These are phyloP conservation scores for Seriola quinqueradiata DNA, from an alignment of 2,113 vertebrate species.

Conservation along the genomic window DNA sequence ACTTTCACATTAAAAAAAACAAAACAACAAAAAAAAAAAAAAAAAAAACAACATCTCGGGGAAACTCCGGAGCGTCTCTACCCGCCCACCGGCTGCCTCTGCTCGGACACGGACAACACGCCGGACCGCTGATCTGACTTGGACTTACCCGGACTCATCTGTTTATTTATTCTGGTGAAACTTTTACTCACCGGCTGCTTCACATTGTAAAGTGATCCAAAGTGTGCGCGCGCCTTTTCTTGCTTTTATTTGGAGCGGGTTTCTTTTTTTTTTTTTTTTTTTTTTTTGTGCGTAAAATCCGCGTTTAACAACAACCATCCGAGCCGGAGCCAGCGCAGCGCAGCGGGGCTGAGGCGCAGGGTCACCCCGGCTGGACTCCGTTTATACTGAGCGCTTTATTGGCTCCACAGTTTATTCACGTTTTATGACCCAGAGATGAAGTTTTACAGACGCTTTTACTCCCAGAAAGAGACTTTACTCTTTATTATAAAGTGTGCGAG, in stretches of 20 bases:
- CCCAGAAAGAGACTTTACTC: no score
- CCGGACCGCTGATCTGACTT: conserved; percentile 8
- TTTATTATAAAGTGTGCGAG: no score
- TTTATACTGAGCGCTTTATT: background rate
- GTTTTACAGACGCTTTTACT: no score
- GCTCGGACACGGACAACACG: conserved; percentile 23
- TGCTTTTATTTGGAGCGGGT: background rate
- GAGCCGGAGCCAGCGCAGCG: background rate
- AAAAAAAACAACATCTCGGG: background rate
- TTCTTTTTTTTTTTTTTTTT: background rate
- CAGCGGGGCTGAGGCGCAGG: conserved; percentile 18
- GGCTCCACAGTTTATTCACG: no score
- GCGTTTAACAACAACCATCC: background rate
- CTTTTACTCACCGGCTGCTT: background rate
- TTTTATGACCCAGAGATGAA: no score
- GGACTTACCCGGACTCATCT: conserved; percentile 22
- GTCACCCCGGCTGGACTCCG: conserved; percentile 1
- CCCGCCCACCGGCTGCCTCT: conserved; percentile 41
- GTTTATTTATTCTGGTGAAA: background rate
- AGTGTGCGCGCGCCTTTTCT: background rate
- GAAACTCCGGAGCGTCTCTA: conserved; percentile 3
- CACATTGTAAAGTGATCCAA: background rate
- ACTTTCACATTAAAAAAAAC: conserved; percentile 18
- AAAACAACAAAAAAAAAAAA: background rate
- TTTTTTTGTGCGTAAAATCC: conserved; percentile 50